phyloP scores from a whole-genome alignment of 2,888 invertebrate genomes.

The Acrobasis consociella region DNA sequence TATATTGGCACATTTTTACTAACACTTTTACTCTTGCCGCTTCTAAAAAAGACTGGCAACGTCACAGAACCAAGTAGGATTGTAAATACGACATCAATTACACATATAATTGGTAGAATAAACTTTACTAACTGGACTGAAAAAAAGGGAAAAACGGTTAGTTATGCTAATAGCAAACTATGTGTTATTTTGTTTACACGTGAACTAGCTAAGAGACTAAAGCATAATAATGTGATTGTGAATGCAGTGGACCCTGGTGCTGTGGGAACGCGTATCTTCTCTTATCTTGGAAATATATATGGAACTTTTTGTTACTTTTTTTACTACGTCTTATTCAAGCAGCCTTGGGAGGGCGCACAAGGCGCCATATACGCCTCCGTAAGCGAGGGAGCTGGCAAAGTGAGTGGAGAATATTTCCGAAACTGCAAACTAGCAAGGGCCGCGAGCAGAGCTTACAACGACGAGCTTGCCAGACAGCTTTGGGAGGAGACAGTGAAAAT shows the following conservation, averaged over 20 bases:
- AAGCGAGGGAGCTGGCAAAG: constrained; percentile 62
- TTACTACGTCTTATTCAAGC: constrained; percentile 41
- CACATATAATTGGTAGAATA: constrained; percentile 65
- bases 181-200: constrained; percentile 33
- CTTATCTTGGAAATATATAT: constrained; percentile 66
- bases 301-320: constrained; percentile 85
- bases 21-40: constrained; percentile 90
- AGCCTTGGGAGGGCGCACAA: constrained; percentile 39
- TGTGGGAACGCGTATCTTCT: constrained; percentile 35
- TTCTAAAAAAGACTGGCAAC: constrained; percentile 78
- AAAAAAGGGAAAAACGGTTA: constrained; percentile 18
- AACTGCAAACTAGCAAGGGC: constrained; percentile 85
- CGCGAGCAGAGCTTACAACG: constrained; percentile 80
- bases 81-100: constrained; percentile 86
- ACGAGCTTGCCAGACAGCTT: constrained; percentile 53
- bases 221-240: constrained; percentile 38
- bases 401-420: constrained; percentile 87
- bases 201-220: constrained; percentile 9
- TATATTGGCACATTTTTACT: constrained; percentile 89
- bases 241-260: constrained; percentile 37
- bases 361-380: constrained; percentile 14
- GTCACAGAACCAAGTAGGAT: constrained; percentile 84
- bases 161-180: constrained; percentile 28
- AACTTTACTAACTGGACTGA: constrained; percentile 5
- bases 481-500: constrained; percentile 40